Evolutionary conservation across 2,797 vertebrate species (phyloP).

Genomic region (Hybognathus amarus): DNA sequence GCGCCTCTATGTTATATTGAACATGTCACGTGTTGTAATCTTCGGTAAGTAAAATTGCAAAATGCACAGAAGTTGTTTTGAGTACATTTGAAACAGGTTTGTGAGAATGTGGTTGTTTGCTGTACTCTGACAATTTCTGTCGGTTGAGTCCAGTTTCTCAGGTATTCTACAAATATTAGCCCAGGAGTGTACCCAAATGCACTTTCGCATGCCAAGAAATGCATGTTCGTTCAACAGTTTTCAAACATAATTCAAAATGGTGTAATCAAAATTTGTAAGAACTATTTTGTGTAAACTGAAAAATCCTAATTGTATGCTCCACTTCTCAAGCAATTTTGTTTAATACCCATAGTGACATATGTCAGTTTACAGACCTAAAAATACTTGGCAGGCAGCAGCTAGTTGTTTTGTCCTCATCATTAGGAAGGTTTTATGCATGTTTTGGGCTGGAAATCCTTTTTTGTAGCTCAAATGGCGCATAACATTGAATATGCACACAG

Average conservation of each 20-base stretch:
- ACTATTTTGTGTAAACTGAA: background rate
- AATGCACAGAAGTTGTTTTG: background rate
- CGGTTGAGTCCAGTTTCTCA: background rate
- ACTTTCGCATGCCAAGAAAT: background rate
- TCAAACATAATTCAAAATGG: background rate
- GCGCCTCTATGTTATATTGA: background rate
- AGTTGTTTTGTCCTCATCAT: background rate
- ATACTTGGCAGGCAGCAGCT: background rate
- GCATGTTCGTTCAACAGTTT: background rate
- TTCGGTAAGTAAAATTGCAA: background rate
- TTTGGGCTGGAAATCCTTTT: background rate
- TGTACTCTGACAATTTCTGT: background rate
- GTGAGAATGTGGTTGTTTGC: background rate
- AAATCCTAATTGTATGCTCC: background rate
- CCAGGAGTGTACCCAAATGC: background rate
- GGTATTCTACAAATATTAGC: background rate
- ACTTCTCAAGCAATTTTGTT: background rate
- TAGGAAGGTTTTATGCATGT: too few species aligned
- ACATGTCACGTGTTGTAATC: background rate
- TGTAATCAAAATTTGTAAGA: background rate
- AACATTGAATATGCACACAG: conserved; percentile 15
- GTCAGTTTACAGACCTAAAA: background rate
- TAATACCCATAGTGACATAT: background rate
- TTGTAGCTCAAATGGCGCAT: background rate
- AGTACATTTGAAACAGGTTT: background rate